Conservation (phyloP, 2,888 invertebrate species). For the Aethes cnicana region DNA sequence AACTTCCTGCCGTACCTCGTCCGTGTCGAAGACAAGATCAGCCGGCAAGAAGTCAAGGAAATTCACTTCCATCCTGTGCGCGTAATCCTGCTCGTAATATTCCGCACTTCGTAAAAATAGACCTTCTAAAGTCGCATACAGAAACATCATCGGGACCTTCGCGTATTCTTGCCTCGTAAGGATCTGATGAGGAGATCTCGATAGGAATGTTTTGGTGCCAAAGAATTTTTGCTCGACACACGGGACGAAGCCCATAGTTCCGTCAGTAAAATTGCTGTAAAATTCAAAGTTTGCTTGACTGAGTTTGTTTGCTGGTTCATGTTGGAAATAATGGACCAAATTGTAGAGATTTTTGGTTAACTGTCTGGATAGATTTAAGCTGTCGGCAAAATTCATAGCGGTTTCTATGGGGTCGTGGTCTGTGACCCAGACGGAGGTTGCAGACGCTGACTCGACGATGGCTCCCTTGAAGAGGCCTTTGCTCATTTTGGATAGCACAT, state of each 20-base stretch:
- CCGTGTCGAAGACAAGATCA: conserved; percentile 43
- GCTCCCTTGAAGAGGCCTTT: conserved; percentile 33
- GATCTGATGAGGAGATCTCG: conserved; percentile 35
- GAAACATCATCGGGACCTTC: conserved; percentile 42
- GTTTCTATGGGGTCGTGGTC: conserved; percentile 25
- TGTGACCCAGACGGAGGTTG: conserved; percentile 28
- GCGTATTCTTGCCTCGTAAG: conserved; percentile 35
- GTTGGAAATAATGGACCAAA: conserved; percentile 36
- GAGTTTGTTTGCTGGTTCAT: conserved; percentile 35
- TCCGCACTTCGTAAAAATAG: conserved; percentile 40
- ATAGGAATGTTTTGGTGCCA: conserved; percentile 35
- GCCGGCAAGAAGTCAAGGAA: conserved; percentile 45
- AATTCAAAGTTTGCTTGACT: conserved; percentile 37
- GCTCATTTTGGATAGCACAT: conserved; percentile 5
- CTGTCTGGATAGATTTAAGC: conserved; percentile 29
- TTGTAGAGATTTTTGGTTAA: conserved; percentile 25
- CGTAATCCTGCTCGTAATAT: conserved; percentile 41
- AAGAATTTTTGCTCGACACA: conserved; percentile 41
- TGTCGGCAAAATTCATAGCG: conserved; percentile 25
- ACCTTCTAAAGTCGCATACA: conserved; percentile 43
- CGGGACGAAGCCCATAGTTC: conserved; percentile 47
- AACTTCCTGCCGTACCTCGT: too few relatives aligned
- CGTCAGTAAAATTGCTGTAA: conserved; percentile 43
- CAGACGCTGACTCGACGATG: conserved; percentile 33
- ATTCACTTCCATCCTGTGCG: conserved; percentile 41